Evolutionary conservation across 2,888 invertebrate genomes (phyloP).

Genomic region (Tenthredo amoena): DNA sequence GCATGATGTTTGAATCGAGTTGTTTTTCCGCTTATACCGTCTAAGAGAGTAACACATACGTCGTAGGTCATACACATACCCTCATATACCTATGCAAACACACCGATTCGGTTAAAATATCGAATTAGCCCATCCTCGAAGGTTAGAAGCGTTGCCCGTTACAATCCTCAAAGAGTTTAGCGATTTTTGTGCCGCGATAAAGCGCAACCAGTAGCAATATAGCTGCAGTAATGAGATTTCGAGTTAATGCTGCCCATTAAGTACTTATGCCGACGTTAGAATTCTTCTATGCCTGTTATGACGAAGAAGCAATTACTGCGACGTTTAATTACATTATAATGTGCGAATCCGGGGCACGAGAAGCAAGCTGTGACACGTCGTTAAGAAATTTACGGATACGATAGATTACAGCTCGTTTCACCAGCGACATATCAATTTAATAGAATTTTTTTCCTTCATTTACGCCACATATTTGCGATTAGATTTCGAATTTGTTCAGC

Average conservation of each 20-base stretch:
- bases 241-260: not conserved
- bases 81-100: not conserved
- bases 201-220: not conserved
- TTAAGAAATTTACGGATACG: not conserved
- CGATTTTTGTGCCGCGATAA: not conserved
- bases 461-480: not conserved
- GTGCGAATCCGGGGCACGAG: not conserved
- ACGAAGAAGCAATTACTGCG: not conserved
- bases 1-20: not conserved
- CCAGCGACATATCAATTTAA: not conserved
- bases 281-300: not conserved
- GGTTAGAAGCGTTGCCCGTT: not conserved
- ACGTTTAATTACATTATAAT: slow-evolving; percentile 1
- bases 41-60: not conserved
- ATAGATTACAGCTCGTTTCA: not conserved
- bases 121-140: not conserved
- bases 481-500: not conserved
- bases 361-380: slow-evolving; percentile 1
- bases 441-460: not conserved
- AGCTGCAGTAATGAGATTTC: not conserved
- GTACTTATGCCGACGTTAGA: not conserved
- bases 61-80: not conserved
- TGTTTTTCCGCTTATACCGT: not conserved
- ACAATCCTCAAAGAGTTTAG: not conserved
- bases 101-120: not conserved